phyloP scores from a whole-genome alignment of 2,888 invertebrate species.

The Danaus chrysippus region DNA sequence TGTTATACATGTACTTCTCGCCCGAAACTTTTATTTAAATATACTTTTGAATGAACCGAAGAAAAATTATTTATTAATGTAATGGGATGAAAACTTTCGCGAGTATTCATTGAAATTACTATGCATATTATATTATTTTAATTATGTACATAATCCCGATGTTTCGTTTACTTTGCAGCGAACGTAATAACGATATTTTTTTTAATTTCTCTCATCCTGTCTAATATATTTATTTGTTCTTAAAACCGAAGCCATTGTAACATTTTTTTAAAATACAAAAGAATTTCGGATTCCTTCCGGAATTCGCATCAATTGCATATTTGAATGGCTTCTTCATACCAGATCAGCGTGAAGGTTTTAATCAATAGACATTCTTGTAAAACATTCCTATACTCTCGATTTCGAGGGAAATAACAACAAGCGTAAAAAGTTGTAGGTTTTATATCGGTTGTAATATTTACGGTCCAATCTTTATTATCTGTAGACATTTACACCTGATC shows the following conservation, averaged over 20 bases:
- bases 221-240: too few relatives aligned
- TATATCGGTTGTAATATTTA: slow-evolving; percentile 21
- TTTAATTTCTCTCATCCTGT: too few relatives aligned
- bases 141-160: not conserved
- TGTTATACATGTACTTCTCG: slow-evolving; percentile 18
- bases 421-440: slow-evolving; percentile 21
- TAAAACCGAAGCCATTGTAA: slow-evolving; percentile 5
- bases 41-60: slow-evolving; percentile 15
- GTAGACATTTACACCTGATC: slow-evolving; percentile 15
- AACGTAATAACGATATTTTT: slow-evolving; percentile 1
- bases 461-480: slow-evolving; percentile 13
- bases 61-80: too few relatives aligned
- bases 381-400: slow-evolving; percentile 11
- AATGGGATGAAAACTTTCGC: too few relatives aligned
- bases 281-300: slow-evolving; percentile 6
- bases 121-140: not conserved
- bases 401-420: slow-evolving; percentile 4
- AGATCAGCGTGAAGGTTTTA: slow-evolving; percentile 20
- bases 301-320: not conserved
- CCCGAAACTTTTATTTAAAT: slow-evolving; percentile 21
- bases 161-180: not conserved
- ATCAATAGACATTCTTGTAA: slow-evolving; percentile 23
- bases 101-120: too few relatives aligned
- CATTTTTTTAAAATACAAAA: slow-evolving; percentile 15
- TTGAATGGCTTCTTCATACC: slow-evolving; percentile 4